Conservation (phyloP, 2,113 vertebrate genomes). For the Oncorhynchus gorbuscha region DNA sequence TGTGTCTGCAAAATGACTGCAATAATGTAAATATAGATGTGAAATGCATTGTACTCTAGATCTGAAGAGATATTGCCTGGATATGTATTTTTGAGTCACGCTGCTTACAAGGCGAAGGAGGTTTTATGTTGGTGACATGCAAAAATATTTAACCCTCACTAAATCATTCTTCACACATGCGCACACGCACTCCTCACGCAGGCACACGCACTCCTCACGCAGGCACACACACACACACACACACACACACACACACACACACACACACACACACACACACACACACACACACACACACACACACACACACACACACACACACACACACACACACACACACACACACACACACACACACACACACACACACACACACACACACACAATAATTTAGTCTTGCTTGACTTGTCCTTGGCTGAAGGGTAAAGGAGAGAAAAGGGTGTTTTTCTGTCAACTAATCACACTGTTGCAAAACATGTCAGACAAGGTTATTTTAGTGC, state of each 20-base stretch:
- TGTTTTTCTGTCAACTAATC: not conserved
- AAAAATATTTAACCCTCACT: no score
- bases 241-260: not conserved
- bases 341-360: not conserved
- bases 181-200: no score
- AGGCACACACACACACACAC: no score
- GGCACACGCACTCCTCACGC: no score
- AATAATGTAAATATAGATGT: no score
- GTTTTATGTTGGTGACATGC: no score
- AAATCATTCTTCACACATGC: no score
- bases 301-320: not conserved
- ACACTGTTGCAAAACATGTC: not conserved
- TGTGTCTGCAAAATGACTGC: no score
- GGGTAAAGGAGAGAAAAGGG: not conserved
- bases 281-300: not conserved
- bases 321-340: not conserved
- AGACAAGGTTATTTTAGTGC: not conserved
- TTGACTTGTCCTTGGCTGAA: not conserved
- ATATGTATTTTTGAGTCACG: no score
- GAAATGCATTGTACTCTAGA: no score
- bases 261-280: not conserved
- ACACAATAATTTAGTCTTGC: not conserved
- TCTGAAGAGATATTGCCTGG: no score
- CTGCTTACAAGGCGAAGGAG: no score
- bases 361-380: not conserved